Base-by-base conservation (phyloP, 2,113 vertebrate species). In the Rhinogobius similis region DNA sequence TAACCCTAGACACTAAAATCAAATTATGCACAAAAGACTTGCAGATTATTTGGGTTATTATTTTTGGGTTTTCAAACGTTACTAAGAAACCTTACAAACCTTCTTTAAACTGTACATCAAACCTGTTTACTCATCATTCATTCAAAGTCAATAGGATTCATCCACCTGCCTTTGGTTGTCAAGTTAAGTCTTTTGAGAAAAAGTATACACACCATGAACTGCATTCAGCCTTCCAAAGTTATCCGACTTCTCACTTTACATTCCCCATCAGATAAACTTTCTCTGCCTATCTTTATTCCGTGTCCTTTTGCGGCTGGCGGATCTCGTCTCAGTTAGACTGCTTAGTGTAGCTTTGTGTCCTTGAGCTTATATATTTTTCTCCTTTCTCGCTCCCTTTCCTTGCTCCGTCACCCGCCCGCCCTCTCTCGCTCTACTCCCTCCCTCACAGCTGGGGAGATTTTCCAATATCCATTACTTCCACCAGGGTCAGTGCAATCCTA, bases 391-490 rank as follows among this genome's bases (percentile, higher is more conserved):
- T 82, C 73, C 81, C 83, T 83, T 72, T 70, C 75, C 70, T 71
- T 73, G 79, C 79, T 84, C 83, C 73, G 83, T 87, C 87, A 85
- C 85, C 81, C 87, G 77, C 78, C 73, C 73, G 77, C 61, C 68
- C 62, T 18, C 87, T 79, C 77, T 73, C 74, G 76, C 56, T 68
- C 58, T 61, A 13, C 10, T 44, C 10, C 41, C 27, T 10, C 62
- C 80, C 85, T 85, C 87, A 83, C 87, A 92, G 84, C 24, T 72
- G 77, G 83, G 88, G 81, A 87, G 88, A 90, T 90, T 93, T 92
- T 92, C 89, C 92, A 92, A 93, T 93, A 94, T 92, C 91, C 91
- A 92, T 93, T 92, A 92, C 91, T 94, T 92, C 89, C 90, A 90
- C 86, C 82, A 87, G 88, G 92, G 93, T 93, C 93, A 93, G 87